These are phyloP conservation scores for Scomber japonicus DNA, from an alignment of 2,113 vertebrate genomes.

Conservation along the genomic window DNA sequence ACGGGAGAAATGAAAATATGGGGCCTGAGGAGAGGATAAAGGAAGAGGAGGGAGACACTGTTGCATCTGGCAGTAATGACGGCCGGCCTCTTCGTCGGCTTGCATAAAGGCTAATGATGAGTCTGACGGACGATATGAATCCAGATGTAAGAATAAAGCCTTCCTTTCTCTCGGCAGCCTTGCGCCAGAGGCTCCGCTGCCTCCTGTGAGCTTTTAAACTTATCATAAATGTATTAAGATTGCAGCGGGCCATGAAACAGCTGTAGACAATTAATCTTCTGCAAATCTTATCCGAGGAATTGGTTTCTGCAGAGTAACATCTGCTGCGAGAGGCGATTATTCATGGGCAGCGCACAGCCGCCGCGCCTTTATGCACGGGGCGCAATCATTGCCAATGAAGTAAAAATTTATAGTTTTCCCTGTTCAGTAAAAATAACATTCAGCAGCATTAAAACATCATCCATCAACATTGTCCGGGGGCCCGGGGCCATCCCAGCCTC, in stretches of 20 bases:
- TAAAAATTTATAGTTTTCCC: constrained; percentile 99
- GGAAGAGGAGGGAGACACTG: constrained; percentile 61
- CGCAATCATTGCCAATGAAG: constrained; percentile 98
- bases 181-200: constrained; percentile 90
- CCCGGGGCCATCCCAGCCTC: constrained; percentile 86
- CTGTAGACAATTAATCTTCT: constrained; percentile 99
- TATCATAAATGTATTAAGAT: constrained; percentile 99
- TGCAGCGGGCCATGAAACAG: constrained; percentile 99
- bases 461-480: constrained; percentile 97
- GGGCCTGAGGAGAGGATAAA: constrained; percentile 61
- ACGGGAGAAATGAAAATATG: constrained; percentile 70
- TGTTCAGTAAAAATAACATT: constrained; percentile 99
- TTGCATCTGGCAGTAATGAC: constrained; percentile 86
- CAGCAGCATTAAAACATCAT: constrained; percentile 99
- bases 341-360: constrained; percentile 91
- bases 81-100: constrained; percentile 83
- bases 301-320: constrained; percentile 97
- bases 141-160: constrained; percentile 97
- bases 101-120: constrained; percentile 91
- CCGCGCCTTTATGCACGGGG: constrained; percentile 93
- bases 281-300: constrained; percentile 98
- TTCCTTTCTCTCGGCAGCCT: constrained; percentile 76
- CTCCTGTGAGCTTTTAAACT: constrained; percentile 98
- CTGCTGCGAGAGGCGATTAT: constrained; percentile 96
- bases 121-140: constrained; percentile 94